Conservation (phyloP, 2,113 vertebrate genomes). For the Colaptes auratus region DNA sequence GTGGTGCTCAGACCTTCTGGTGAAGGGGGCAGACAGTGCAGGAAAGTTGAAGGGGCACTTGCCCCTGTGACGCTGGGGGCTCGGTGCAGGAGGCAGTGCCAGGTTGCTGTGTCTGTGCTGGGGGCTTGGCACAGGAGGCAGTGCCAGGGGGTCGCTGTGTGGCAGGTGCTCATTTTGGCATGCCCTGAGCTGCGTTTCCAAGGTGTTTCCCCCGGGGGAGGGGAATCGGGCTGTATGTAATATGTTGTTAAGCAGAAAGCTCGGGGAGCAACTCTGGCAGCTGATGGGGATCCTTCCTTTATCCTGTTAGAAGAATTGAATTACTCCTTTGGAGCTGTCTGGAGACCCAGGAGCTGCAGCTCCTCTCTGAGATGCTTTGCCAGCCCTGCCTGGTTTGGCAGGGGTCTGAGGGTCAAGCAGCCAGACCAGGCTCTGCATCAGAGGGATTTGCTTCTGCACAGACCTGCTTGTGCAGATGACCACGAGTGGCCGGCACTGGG, state of each 20-base stretch:
- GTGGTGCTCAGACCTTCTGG: rapidly evolving
- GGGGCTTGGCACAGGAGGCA: too few relatives aligned
- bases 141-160: too few relatives aligned
- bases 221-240: constrained; percentile 26
- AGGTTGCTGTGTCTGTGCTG: too few relatives aligned
- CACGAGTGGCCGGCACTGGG: rapidly evolving
- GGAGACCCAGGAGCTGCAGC: not conserved
- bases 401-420: not conserved
- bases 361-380: not conserved
- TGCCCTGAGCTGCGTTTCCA: not conserved
- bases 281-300: constrained; percentile 20
- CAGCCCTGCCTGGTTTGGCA: not conserved
- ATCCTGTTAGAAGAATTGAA: constrained; percentile 35
- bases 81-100: too few relatives aligned
- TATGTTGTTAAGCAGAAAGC: constrained; percentile 32
- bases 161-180: not conserved
- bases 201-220: constrained; percentile 45
- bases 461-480: not conserved
- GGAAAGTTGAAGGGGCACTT: not conserved
- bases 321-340: not conserved
- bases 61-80: not conserved
- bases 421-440: rapidly evolving
- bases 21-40: rapidly evolving
- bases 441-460: not conserved
- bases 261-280: constrained; percentile 13